Evolutionary conservation across 2,888 invertebrate species (phyloP), one percentile per base, ranked within the genome.

Genomic region (Orthosia gothica): DNA sequence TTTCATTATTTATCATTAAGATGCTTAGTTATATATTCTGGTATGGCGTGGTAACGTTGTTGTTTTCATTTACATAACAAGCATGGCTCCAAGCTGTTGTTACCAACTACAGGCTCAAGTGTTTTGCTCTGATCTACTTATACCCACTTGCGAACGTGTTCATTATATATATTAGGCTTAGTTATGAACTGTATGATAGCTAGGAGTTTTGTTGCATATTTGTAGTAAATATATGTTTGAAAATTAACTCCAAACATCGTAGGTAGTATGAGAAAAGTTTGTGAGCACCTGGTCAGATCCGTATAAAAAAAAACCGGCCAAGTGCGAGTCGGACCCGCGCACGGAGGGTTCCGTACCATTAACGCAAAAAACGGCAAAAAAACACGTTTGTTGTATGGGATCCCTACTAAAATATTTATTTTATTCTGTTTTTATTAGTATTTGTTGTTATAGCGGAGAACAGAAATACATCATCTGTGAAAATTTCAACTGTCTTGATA

Each of bases 41-140:
- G 5, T 65, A 26, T 65, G 9, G 62, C 15, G 40, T 50, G 16
- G 57, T 57, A 49, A 45, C 40, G 70, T 52, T 70, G 70, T 52
- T 70, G 57, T 80, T 72, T 76, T 72, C 76, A 81, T 81, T 81
- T 70, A 70, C 76, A 76, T 76, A 81, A 81, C 63, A 76, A 72
- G 49, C 40, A 52, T 54, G n/a, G 16, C 63, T 70, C 15, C 59
- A 61, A 68, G 64, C 52, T 57, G 66, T 59, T 78, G 54, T 54
- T 67, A 54, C 23, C 47, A 47, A 61, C 68, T 26, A 64, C 61
- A 55, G 47, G 40, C 63, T 76, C 61, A n/a, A 79, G 55, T 57
- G 58, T 57, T 75, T 57, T 45, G 70, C 18, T 79, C 12, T 16
- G 9, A 59, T 49, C 9, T 18, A 18, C 23, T 18, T 12, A 49